A percentile compares a stretch with the other conserved stretches of the same genome.
Evolutionary conservation across 1,140 invertebrate species (phyloP).

Genomic region (Lepeophtheirus salmonis): DNA sequence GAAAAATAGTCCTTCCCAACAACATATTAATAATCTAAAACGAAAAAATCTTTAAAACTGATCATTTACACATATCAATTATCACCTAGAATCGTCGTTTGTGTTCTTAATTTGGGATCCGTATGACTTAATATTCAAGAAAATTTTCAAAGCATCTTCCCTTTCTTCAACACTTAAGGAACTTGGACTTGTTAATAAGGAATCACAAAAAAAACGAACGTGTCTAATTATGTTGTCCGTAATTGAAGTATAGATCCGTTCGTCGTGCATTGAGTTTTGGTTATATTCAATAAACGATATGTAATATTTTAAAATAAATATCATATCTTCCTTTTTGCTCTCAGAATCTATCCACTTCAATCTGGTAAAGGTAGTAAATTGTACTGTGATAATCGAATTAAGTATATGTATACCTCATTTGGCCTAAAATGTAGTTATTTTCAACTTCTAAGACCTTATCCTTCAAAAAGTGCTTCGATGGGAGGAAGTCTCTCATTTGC

Average conservation of each 20-base stretch:
- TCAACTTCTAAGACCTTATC: neutral
- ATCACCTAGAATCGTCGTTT: neutral
- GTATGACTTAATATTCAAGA: neutral
- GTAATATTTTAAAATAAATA: neutral
- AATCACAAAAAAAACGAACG: neutral
- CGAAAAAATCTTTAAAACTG: neutral
- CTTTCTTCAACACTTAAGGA: neutral
- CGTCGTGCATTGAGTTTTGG: neutral
- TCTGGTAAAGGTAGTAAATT: neutral
- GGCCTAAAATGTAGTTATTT: neutral
- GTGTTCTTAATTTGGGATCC: neutral
- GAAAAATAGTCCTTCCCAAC: neutral
- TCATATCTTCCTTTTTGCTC: neutral
- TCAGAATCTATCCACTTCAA: neutral
- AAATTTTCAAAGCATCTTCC: neutral
- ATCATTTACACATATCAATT: neutral
- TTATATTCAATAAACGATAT: neutral
- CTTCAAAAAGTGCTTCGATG: neutral
- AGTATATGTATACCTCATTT: too few species aligned
- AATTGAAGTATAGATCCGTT: neutral
- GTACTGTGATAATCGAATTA: neutral
- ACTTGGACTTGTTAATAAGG: neutral
- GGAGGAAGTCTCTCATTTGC: neutral
- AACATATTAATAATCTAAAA: too few species aligned
- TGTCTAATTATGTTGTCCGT: neutral